Evolutionary conservation across 1,140 invertebrate species (phyloP), one percentile per base, ranked within the genome.

Genomic region (Drosophila aff.): DNA sequence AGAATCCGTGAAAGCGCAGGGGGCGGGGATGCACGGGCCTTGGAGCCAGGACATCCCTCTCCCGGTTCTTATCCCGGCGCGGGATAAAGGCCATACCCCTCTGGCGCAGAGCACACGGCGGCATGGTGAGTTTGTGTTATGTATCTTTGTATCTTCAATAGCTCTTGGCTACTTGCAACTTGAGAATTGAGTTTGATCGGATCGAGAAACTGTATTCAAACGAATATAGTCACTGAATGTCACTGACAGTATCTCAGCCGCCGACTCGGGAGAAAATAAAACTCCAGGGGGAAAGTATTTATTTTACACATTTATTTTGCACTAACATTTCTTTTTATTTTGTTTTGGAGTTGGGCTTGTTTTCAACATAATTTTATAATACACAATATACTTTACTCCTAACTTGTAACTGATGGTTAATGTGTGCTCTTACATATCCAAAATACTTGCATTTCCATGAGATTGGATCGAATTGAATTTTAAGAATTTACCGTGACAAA

Each of bases 281-380:
- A 52, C 33, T 46, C n/a, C 60, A 58, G 4, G 13, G 9, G 2
- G 2, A 7, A 33, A 21, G 5, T 40, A 21, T 60, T 65, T 76
- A 82, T 80, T 86, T 89, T 87, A 89, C 81, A 89, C 84, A 87
- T 87, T 87, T 87, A 87, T 87, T 87, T 87, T 87, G 84, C 84
- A 84, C 83, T 87, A 87, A 87, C 77, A 84, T 89, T 89, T 86
- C 53, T 66, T 69, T 71, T 66, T 43, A 46, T 66, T 67, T 71
- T 49, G 46, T 67, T 67, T 77, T 57, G 11, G 38, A 73, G 68
- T 74, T 74, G 46, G 68, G 65, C 26, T 79, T 85, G 44, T 63
- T 49, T 69, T 76, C 38, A 86, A 85, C 79, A 86, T 65, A 86
- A 65, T 61, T 81, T 66, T 69, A 76, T 64, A 76, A 72, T 82